Percentiles rank a stretch among this genome's conserved stretches.
Evolutionary conservation across 2,113 vertebrate species (phyloP).

Genomic region (Bujurquina vittata): DNA sequence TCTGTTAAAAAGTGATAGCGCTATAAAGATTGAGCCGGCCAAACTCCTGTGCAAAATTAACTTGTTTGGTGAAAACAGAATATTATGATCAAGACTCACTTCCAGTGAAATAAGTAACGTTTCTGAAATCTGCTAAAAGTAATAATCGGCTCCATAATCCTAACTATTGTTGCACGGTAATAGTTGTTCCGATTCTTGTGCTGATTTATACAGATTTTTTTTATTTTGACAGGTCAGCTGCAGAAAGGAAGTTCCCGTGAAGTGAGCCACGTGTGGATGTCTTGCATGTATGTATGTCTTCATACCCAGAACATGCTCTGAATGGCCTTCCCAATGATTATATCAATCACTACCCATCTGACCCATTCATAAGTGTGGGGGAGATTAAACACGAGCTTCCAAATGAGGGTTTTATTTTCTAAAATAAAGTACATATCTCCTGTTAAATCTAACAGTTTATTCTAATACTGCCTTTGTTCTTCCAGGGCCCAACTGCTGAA

Average conservation of each 20-base stretch:
- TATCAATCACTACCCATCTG: slow-evolving; percentile 83
- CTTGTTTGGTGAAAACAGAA: neutral
- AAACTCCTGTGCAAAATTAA: neutral
- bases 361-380: slow-evolving; percentile 68
- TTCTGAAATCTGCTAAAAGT: neutral
- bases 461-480: neutral
- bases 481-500: slow-evolving; percentile 15
- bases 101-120: neutral
- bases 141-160: neutral
- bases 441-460: neutral
- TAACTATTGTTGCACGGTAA: neutral
- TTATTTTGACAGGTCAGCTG: slow-evolving; percentile 8
- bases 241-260: neutral
- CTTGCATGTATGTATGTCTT: slow-evolving; percentile 25
- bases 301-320: neutral
- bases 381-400: slow-evolving; percentile 59
- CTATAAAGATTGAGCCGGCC: too few relatives aligned
- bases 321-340: slow-evolving; percentile 78
- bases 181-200: neutral
- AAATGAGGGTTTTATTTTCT: slow-evolving; percentile 71
- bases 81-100: neutral
- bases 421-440: neutral
- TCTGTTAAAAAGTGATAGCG: too few relatives aligned
- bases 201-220: neutral
- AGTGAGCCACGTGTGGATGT: neutral